Evolutionary conservation across 2,888 invertebrate genomes (phyloP), one percentile per base, ranked within the genome.

Genomic region (Trissoscelio sp.): DNA sequence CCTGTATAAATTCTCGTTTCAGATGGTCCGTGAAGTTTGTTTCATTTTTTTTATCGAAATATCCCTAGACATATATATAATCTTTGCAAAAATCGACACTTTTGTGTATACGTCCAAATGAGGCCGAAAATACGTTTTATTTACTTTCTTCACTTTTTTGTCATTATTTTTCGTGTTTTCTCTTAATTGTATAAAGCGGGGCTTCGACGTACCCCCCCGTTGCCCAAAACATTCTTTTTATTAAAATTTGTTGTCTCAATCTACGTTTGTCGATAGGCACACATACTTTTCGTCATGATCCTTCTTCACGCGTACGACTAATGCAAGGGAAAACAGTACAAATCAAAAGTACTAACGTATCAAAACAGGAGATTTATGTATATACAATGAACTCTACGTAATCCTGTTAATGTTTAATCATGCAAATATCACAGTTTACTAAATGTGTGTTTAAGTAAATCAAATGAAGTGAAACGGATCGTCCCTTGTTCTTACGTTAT

Each of bases 371-470:
- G 74, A 51, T 62, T 51, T 85, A 86, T 87, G 77, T 86, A n/a
- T n/a, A n/a, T n/a, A 87, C 84, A 87, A 83, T 81, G 79, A 84
- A 80, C n/a, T 44, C 83, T 85, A 85, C 81, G 84, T 79, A 84
- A 84, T 83, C 83, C 82, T 82, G 34, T 85, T 84, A 87, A 20
- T 31, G 67, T 70, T 81, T 86, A 88, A 84, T 87, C 86, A 85
- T 83, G 85, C 86, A 87, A 88, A 88, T 89, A 88, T 89, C 89
- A 89, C 89, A 89, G 88, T 86, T 87, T 83, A 88, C 85, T 86
- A 88, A 87, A 87, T 85, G 64, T 78, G 64, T 69, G 39, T 57
- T 20, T 81, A 81, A 66, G 70, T 75, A 60, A 77, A 81, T 53
- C 31, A 67, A 69, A 22, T 60, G 51, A 77, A 81, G 66, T 77